phyloP scores from a whole-genome alignment of 92 coral and sea anemone species.

The Zoanthus solanderi region DNA sequence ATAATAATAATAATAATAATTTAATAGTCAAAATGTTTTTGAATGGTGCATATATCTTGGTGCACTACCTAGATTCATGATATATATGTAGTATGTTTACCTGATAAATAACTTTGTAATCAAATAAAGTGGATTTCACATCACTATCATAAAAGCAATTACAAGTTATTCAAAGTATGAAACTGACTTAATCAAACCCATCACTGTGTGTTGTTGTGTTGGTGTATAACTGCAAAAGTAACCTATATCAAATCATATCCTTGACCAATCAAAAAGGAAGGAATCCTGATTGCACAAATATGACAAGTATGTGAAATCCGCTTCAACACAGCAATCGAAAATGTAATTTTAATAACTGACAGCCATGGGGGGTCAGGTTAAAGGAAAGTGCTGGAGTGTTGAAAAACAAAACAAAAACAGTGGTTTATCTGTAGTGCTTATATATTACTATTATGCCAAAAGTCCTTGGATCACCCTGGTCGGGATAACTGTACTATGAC shows the following conservation, averaged over 20 bases:
- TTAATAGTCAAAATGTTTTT: background rate
- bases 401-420: constrained; percentile 6
- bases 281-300: constrained; percentile 7
- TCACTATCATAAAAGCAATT: background rate
- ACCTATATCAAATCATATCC: background rate
- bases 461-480: background rate
- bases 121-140: background rate
- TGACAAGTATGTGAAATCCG: background rate
- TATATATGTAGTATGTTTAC: background rate
- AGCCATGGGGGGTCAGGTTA: constrained; percentile 5
- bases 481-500: background rate
- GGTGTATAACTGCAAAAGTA: background rate
- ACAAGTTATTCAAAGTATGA: constrained; percentile 1
- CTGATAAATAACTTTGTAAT: background rate
- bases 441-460: background rate
- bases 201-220: background rate
- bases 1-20: background rate
- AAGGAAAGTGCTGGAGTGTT: background rate
- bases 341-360: background rate
- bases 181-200: background rate
- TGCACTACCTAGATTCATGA: constrained; percentile 1
- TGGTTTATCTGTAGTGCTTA: background rate
- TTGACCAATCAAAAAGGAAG: background rate
- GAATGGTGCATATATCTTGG: background rate
- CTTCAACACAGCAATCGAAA: background rate